Evolutionary conservation across 2,113 vertebrate genomes (phyloP).

Genomic region (Mormoops blainvillei): DNA sequence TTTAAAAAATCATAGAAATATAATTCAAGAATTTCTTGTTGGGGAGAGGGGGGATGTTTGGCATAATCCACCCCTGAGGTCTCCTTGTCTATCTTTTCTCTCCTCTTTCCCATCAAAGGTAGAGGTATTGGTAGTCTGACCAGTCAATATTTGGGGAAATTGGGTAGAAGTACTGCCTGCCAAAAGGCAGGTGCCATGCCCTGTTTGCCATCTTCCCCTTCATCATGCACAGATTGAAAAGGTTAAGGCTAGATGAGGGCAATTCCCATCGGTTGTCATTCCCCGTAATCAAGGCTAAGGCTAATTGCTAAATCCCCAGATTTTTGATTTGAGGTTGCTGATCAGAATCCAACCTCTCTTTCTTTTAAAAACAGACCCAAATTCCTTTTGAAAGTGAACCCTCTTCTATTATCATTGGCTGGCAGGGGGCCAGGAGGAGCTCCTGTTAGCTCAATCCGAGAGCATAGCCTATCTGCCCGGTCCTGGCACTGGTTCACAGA

Average conservation of each 20-base stretch:
- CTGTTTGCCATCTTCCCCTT: neutral
- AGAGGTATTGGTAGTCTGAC: neutral
- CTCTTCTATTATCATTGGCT: neutral
- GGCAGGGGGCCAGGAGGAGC: neutral
- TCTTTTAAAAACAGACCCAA: neutral
- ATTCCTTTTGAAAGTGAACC: neutral
- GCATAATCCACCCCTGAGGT: neutral
- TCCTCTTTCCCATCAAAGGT: neutral
- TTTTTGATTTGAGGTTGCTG: neutral
- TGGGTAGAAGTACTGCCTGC: neutral
- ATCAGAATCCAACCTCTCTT: neutral
- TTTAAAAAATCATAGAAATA: neutral
- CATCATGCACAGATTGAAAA: neutral
- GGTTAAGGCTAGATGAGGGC: neutral
- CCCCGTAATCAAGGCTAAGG: neutral
- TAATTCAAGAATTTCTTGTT: neutral
- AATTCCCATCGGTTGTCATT: neutral
- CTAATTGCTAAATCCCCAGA: neutral
- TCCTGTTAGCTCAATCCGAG: neutral
- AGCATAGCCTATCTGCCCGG: neutral
- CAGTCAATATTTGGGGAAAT: neutral
- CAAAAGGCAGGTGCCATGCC: neutral
- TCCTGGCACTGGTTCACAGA: neutral
- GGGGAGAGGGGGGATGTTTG: neutral
- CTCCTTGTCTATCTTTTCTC: neutral